Evolutionary conservation across 2,797 vertebrate genomes (phyloP), one percentile per base, ranked within the genome.

Genomic region (Hyperoplus immaculatus): DNA sequence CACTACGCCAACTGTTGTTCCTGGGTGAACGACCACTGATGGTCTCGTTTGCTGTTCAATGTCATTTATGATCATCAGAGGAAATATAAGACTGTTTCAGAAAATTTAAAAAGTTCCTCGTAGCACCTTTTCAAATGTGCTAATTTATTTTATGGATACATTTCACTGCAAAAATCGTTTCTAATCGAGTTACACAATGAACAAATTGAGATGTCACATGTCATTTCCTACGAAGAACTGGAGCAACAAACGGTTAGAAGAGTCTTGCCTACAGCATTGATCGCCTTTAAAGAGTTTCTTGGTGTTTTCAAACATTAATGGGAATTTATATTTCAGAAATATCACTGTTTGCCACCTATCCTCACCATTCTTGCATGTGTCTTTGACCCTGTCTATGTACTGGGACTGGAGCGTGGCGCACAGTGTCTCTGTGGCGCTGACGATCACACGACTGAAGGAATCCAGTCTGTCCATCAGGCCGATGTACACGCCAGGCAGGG

Each of bases 391-490:
- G 4, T 94, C 93, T 9, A 87, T 91, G 79, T 96, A 97, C 0
- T 89, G 89, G 0, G 91, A 92, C 60, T 88, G 88, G 0, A 97
- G 86, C 80, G 85, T 65, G n/a, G 88, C 82, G 12, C 95, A 92
- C 39, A 97, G 82, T 60, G 95, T 91, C 71, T 78, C 69, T 0
- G 96, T 96, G 54, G 96, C 94, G 15, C 95, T 92, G 0, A 69
- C 81, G 11, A 97, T 93, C 53, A 96, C 92, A 5, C 81, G 93
- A 76, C 91, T 93, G 83, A 96, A 94, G 16, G 71, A 82, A 0
- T 94, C 92, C 16, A 96, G 89, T 14, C 93, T 93, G 71, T 96
- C 96, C 80, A 95, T 95, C 70, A 97, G 93, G 3, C 93, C 88
- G 6, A 93, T 95, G 85, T 94, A 96, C 55, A 96, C 71, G 0